Percentiles rank a stretch among this genome's conserved stretches.
Evolutionary conservation across 2,113 vertebrate species (phyloP).

Genomic region (Cromileptes altivelis): DNA sequence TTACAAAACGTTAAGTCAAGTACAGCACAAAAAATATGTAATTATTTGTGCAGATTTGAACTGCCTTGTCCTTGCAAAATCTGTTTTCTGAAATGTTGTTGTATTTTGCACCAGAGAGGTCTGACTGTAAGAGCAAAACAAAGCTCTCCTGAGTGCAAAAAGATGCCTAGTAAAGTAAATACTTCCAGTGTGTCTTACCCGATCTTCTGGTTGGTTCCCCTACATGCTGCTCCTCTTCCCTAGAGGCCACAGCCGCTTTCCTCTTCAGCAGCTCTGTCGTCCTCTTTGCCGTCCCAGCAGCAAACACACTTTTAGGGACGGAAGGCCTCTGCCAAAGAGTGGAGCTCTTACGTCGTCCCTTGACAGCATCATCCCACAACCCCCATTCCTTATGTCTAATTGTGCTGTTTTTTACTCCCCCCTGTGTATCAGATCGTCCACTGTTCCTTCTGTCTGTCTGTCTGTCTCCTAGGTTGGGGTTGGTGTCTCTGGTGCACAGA

Average conservation of each 20-base stretch:
- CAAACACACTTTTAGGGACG: slow-evolving; percentile 83
- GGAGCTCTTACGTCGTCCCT: slow-evolving; percentile 23
- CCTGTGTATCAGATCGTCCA: neutral
- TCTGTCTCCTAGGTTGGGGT: neutral
- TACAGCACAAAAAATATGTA: neutral
- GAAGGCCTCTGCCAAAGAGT: neutral
- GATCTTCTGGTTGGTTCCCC: slow-evolving; percentile 18
- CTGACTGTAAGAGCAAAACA: neutral
- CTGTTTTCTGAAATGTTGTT: neutral
- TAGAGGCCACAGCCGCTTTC: slow-evolving; percentile 19
- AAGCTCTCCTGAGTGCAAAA: neutral
- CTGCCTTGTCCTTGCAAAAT: neutral
- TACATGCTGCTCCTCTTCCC: slow-evolving; percentile 3
- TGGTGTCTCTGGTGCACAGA: slow-evolving; percentile 62
- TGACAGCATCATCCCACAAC: neutral
- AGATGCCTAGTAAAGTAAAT: neutral
- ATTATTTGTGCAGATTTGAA: neutral
- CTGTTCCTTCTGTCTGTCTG: neutral
- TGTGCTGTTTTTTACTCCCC: neutral
- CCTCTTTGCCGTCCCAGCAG: slow-evolving; percentile 87
- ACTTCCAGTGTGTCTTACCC: slow-evolving; percentile 12
- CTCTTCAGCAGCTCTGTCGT: slow-evolving; percentile 69
- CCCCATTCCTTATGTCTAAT: neutral
- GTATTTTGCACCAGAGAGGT: neutral
- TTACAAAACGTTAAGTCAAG: neutral